Evolutionary conservation across 2,797 vertebrate species (phyloP), one percentile per base, ranked within the genome.

Genomic region (Thaleichthys pacificus): DNA sequence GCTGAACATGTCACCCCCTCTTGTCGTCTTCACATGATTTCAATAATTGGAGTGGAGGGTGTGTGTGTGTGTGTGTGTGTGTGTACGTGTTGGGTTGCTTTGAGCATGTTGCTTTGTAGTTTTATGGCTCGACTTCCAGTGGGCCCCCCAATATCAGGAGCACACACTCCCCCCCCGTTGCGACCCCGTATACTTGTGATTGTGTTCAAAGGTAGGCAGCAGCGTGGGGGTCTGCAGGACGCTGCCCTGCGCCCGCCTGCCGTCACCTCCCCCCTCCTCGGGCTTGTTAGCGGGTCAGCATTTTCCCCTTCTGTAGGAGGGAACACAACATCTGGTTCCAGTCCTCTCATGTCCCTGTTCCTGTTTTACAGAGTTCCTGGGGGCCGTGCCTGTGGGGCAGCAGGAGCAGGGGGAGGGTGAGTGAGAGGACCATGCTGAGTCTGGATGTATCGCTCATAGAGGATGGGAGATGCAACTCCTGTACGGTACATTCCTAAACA

Each of bases 351-450:
- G 51, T 79, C 58, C 28, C 73, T 78, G 77, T 72, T 77, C 67
- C 85, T 86, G 74, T 89, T 86, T 89, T 82, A 85, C 89, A 94
- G 93, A 93, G 73, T 89, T 91, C 77, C 87, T 93, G 83, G 83
- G 85, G 85, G 93, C 93, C 19, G 81, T 92, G 75, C 93, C 93
- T 71, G 75, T 94, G 74, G 80, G 85, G 78, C 87, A 87, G 80
- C 83, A 77, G 56, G 85, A 73, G 73, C 77, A 85, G 80, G 86
- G 88, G 68, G 82, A 90, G 24, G 83, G 84, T 86, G 74, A 81
- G 79, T 51, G 32, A 74, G 66, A 54, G 30, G 54, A 32, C 80
- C 89, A 86, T 88, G 72, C 30, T 61, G 49, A 35, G 30, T 47
- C 11, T 12, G 42, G 42, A 47, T 47, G 42, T 47, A 5, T 68